A percentile compares a stretch with the other conserved stretches of the same genome.
These are phyloP conservation scores for Scytalopus superciliaris DNA, from an alignment of 2,113 vertebrate genomes.

Conservation along the genomic window DNA sequence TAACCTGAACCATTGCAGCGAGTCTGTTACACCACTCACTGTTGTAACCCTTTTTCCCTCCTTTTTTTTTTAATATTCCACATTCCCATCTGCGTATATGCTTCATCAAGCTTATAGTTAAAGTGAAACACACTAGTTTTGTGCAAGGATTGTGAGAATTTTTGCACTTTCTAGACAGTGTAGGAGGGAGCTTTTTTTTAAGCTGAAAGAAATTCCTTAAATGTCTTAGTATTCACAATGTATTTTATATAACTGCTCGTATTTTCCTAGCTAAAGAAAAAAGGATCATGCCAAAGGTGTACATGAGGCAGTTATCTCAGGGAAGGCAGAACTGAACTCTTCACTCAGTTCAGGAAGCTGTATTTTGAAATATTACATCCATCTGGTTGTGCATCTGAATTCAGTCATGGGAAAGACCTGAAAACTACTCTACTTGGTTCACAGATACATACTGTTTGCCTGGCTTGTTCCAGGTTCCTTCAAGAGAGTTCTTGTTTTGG, in stretches of 20 bases:
- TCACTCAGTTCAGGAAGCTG: not conserved
- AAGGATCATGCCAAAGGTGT: not conserved
- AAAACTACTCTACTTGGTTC: not conserved
- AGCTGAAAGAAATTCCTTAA: not conserved
- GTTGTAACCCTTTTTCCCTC: not conserved
- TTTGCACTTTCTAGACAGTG: not conserved
- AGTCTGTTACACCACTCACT: not conserved
- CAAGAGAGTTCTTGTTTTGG: not conserved
- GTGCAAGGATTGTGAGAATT: not conserved
- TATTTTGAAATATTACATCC: not conserved
- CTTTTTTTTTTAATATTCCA: not conserved
- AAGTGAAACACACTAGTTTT: not conserved
- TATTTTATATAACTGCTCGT: not conserved
- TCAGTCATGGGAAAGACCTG: not conserved
- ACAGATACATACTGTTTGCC: not conserved
- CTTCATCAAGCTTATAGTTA: not conserved
- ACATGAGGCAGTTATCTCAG: not conserved
- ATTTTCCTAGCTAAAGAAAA: not conserved
- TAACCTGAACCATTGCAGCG: not conserved
- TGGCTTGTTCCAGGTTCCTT: not conserved
- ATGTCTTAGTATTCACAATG: not conserved
- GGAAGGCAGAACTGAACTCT: not conserved
- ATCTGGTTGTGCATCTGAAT: not conserved
- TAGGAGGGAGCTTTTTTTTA: not conserved
- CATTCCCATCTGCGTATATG: not conserved